Base-by-base conservation (phyloP, 2,113 vertebrate species). In the Labeo rohita region DNA sequence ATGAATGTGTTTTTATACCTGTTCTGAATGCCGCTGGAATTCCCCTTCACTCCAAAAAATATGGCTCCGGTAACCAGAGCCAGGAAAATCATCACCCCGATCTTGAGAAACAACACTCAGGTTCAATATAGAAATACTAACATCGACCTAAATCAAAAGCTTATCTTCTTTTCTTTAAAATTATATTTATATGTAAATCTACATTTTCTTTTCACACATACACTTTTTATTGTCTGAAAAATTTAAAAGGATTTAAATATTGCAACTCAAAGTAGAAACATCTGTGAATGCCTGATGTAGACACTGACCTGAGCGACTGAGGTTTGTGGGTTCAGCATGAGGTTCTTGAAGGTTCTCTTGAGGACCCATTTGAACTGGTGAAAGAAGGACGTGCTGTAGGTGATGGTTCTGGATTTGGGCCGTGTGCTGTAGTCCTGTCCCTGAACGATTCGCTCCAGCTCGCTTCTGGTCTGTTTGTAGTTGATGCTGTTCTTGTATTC, bases 261-360 rank as follows among this genome's bases (percentile, higher is more conserved):
- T 6, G 16, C 5, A 39, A 39, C 39, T 39, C 39, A 39, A 18
- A 54, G 4, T 54, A 54, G 3, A 54, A 54, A 16, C 4, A 15
- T 15, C 1, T 15, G 12, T 5, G 12, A 15, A 52, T 52, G 50
- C 49, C 10, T 50, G 49, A 50, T 50, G 2, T 50, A 50, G 49
- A 50, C 3, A 11, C 10, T 7, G 13, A 98, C 98, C 97, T 98
- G 96, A 66, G 97, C 97, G n/a, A 98, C 8, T 9, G 97, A 98
- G 16, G 97, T 96, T 92, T 98, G 96, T 2, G 98, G 97, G 85
- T 97, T 98, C 47, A 98, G 93, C 78, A 97, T 0, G 5, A 98
- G 91, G 85, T 99, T 98, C 88, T 93, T 95, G 84, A 99, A 97
- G 0, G 96, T 96, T 56, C 98, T 96, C 83, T 80, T 96, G 15